Evolutionary conservation across 2,888 invertebrate species (phyloP).

Genomic region (Plemyria rubiginata): DNA sequence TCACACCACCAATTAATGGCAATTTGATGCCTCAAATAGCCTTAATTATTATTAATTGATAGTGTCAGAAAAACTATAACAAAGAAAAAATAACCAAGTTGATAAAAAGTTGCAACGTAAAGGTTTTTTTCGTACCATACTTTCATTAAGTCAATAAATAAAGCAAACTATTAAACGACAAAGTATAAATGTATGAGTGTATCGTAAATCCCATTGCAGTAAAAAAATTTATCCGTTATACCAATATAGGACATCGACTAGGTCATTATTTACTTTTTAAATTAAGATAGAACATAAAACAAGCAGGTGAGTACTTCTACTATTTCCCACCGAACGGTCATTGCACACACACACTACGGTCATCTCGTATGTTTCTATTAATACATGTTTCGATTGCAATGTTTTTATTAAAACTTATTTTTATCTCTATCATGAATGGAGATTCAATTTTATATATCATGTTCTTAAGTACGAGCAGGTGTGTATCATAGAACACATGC

Average conservation of each 20-base stretch:
- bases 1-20: too few relatives aligned
- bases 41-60: too few relatives aligned
- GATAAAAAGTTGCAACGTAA: constrained; percentile 19
- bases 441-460: constrained; percentile 14
- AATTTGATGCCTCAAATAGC: too few relatives aligned
- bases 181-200: constrained; percentile 50
- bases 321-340: constrained; percentile 45
- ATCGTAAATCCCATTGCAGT: constrained; percentile 48
- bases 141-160: constrained; percentile 27
- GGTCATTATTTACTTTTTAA: constrained; percentile 66
- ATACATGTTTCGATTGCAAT: constrained; percentile 30
- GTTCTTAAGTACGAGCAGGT: constrained; percentile 3
- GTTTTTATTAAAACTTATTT: constrained; percentile 32
- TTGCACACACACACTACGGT: too few relatives aligned
- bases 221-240: constrained; percentile 60
- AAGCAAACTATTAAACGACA: constrained; percentile 42
- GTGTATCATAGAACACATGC: not conserved
- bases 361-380: constrained; percentile 40
- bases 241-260: constrained; percentile 49
- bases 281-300: constrained; percentile 59
- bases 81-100: constrained; percentile 12
- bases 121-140: constrained; percentile 24
- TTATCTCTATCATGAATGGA: constrained; percentile 18
- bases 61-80: not conserved
- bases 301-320: constrained; percentile 45